Conservation (phyloP, 2,888 invertebrate species). For the Rhorus exstirpatorius region DNA sequence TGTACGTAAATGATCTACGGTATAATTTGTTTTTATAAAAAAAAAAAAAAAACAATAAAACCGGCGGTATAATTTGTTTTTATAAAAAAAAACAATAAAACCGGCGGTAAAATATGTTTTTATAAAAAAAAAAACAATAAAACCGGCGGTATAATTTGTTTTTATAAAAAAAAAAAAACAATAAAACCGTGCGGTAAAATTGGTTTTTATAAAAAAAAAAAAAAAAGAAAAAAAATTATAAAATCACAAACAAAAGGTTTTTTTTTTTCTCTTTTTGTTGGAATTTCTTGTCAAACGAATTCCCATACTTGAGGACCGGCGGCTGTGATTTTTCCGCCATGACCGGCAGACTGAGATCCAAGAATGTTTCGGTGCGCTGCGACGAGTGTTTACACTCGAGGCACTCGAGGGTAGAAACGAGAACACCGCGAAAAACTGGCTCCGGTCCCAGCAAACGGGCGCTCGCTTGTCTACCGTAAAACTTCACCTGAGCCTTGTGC, state of each 20-base stretch:
- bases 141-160: no score
- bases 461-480: slow-evolving; percentile 93
- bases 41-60: no score
- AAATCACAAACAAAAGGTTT: not conserved
- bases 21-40: no score
- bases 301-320: slow-evolving; percentile 87
- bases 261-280: no score
- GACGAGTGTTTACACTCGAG: slow-evolving; percentile 95
- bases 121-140: no score
- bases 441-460: slow-evolving; percentile 93
- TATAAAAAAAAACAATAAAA: no score
- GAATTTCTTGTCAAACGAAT: slow-evolving; percentile 40
- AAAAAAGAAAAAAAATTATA: not conserved
- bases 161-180: no score
- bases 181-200: no score
- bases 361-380: slow-evolving; percentile 95
- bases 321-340: slow-evolving; percentile 91
- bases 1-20: no score
- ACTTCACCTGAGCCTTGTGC: slow-evolving; percentile 92
- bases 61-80: no score
- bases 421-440: slow-evolving; percentile 96
- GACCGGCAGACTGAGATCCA: slow-evolving; percentile 97
- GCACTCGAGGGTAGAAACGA: slow-evolving; percentile 96
- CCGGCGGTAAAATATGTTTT: no score
- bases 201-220: no score